Conservation (phyloP, 2,797 vertebrate genomes). For the Picus viridis region DNA sequence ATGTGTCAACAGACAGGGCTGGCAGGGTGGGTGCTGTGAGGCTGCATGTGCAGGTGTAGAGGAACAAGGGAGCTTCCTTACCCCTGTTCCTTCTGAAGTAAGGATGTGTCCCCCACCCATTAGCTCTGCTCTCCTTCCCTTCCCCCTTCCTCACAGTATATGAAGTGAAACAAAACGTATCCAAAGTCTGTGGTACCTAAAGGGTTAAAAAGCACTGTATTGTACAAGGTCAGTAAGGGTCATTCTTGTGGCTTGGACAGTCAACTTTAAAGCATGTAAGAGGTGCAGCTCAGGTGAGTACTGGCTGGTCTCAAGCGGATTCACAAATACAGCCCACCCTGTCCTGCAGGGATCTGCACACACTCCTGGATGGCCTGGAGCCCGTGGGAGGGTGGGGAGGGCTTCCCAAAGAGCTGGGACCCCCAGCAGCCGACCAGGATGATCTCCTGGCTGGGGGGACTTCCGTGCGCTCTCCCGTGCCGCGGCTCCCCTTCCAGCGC, state of each 20-base stretch:
- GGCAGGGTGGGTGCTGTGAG: slow-evolving; percentile 39
- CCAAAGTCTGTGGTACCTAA: slow-evolving; percentile 73
- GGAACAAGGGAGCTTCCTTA: neutral
- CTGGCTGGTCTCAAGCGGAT: slow-evolving; percentile 77
- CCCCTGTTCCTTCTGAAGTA: slow-evolving; percentile 8
- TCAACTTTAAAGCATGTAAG: slow-evolving; percentile 77
- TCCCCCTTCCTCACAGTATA: neutral
- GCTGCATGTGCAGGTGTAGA: slow-evolving; percentile 24
- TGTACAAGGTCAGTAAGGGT: slow-evolving; percentile 83
- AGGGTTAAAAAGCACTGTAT: slow-evolving; percentile 72
- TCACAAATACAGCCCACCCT: slow-evolving; percentile 87
- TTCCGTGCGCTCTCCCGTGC: neutral
- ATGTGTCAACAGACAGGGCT: neutral
- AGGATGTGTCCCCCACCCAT: neutral
- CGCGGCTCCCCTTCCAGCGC: neutral
- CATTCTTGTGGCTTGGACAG: slow-evolving; percentile 82
- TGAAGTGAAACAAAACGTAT: neutral
- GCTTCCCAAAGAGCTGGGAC: neutral
- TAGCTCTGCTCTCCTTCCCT: slow-evolving; percentile 41
- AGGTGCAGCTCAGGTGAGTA: slow-evolving; percentile 91
- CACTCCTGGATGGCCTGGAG: neutral
- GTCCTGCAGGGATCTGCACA: slow-evolving; percentile 36
- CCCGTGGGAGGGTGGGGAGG: neutral
- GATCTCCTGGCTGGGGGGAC: neutral
- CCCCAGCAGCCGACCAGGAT: neutral